A percentile compares a stretch with the other conserved stretches of the same genome.
Evolutionary conservation across 2,113 vertebrate genomes (phyloP).

Genomic region (Deroptyus accipitrinus): DNA sequence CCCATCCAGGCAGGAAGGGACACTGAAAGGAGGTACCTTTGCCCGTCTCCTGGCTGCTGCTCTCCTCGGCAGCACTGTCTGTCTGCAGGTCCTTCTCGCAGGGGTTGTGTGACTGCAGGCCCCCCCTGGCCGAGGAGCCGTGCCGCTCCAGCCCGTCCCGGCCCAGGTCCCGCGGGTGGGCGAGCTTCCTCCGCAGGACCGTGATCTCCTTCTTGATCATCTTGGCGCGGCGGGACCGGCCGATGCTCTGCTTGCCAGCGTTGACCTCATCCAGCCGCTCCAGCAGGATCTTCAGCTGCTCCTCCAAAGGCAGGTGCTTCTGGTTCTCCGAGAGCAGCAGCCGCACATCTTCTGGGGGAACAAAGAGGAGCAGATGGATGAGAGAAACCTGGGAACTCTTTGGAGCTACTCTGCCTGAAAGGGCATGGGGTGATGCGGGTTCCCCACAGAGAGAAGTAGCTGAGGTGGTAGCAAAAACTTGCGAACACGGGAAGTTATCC

Average conservation of each 20-base stretch:
- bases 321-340: constrained; percentile 87
- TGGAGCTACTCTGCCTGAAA: not conserved
- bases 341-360: constrained; percentile 78
- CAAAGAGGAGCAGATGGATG: not conserved
- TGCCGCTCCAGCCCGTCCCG: constrained; percentile 77
- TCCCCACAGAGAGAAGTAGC: not conserved
- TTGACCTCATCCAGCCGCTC: constrained; percentile 87
- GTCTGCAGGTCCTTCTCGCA: constrained; percentile 83
- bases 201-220: constrained; percentile 97
- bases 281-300: constrained; percentile 91
- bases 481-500: not conserved
- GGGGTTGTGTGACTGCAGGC: constrained; percentile 76
- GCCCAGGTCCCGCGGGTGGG: constrained; percentile 86
- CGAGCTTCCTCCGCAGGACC: constrained; percentile 89
- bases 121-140: constrained; percentile 68
- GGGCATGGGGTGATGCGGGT: not conserved
- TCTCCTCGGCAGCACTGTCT: constrained; percentile 93
- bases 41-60: constrained; percentile 97
- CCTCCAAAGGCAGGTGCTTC: constrained; percentile 88
- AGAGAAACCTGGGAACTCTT: not conserved
- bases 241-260: constrained; percentile 90
- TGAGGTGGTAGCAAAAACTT: not conserved
- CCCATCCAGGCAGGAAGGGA: not conserved
- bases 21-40: constrained; percentile 69
- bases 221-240: constrained; percentile 91